Conservation (phyloP, 2,888 invertebrate genomes). For the Sinodicranocentrus sp. region DNA sequence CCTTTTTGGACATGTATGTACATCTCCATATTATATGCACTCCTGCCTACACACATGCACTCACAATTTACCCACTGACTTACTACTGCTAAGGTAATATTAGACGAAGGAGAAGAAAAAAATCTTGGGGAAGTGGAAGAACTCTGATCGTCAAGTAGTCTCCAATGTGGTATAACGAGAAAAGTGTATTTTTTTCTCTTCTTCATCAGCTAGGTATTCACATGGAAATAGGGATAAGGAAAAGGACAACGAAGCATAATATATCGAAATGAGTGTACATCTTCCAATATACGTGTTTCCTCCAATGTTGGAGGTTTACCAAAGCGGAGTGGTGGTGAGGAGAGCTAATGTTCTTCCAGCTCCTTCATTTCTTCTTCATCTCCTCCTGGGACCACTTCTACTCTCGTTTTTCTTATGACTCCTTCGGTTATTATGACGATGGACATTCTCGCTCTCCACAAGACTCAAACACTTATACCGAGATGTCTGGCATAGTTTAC, state of each 20-base stretch:
- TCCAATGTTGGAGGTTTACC: conserved; percentile 23
- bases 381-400: conserved; percentile 40
- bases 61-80: conserved; percentile 27
- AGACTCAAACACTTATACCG: no score
- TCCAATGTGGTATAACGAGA: conserved; percentile 23
- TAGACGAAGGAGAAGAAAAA: background rate
- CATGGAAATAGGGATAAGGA: conserved; percentile 26
- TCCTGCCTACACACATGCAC: background rate
- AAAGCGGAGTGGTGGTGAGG: background rate
- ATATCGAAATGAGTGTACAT: background rate
- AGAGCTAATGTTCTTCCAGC: conserved; percentile 21
- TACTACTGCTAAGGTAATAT: background rate
- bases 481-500: background rate
- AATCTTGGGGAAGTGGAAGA: conserved; percentile 8
- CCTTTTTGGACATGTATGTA: background rate
- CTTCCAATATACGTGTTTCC: background rate
- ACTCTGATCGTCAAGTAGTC: conserved; percentile 35
- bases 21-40: background rate
- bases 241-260: background rate
- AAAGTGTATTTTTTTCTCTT: background rate
- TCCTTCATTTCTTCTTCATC: conserved; percentile 32
- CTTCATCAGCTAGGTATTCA: background rate
- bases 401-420: conserved; percentile 22
- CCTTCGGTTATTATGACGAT: conserved; percentile 15
- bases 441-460: conserved; percentile 29